Evolutionary conservation across 2,113 vertebrate genomes (phyloP), one percentile per base, ranked within the genome.

Genomic region (Neogale vison): DNA sequence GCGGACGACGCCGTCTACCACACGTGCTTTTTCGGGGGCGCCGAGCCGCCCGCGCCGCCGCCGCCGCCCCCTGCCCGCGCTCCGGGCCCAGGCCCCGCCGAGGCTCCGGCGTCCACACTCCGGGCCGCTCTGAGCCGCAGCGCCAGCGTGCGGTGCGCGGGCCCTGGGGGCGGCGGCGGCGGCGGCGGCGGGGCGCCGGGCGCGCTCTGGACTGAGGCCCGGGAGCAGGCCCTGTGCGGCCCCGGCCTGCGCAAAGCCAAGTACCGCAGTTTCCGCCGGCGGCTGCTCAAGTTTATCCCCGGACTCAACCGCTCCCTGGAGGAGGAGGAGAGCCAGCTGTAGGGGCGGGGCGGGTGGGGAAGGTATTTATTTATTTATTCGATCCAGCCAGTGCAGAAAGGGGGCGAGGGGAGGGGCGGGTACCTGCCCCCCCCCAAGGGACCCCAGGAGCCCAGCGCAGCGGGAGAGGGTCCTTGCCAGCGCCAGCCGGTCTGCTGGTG

Each of bases 311-410:
- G 99, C 90, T 99, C 99, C 0, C 98, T 99, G 98, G 99, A 99
- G 97, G 99, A 99, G 98, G 99, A 99, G 97, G 99, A 99, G 98
- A 99, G 99, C 98, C 99, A 99, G 97, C 98, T 99, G 97, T 99
- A 99, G 99, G 96, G 87, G 36, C 18, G 5, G 61, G 77, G 42
- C 0, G 45, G 72, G 84, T 24, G 77, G 76, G 91, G 87, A 50
- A 90, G 50, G 98, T 98, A 97, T 99, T 99, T 99, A 99, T 99
- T 99, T 99, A 99, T 99, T 99, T 98, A 97, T 92, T 98, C 82
- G 4, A 93, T 83, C 55, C 94, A 79, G 92, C 90, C 69, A 57
- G 86, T 36, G 81, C 95, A 71, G 59, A 86, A 63, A 87, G 42
- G 20, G 42, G 87, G 36, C 11, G n/a, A 81, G 7, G 17, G 85